These are phyloP conservation scores for Drosophila melanocephala DNA, from an alignment of 2,888 invertebrate species.

Conservation along the genomic window DNA sequence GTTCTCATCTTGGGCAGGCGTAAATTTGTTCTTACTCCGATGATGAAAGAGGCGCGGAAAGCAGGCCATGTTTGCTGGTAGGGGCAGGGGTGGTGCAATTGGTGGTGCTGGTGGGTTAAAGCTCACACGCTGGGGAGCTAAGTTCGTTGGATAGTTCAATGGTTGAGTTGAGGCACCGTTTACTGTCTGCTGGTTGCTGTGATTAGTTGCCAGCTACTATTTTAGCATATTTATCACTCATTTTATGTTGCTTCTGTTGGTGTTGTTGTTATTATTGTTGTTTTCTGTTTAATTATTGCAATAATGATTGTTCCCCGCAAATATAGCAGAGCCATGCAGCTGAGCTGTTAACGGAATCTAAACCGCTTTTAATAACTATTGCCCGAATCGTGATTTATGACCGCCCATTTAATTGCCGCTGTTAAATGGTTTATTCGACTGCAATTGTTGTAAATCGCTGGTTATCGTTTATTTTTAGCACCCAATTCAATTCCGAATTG, in stretches of 20 bases:
- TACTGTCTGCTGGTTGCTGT: slow-evolving; percentile 14
- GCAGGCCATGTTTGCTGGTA: slow-evolving; percentile 73
- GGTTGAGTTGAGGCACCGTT: slow-evolving; percentile 14
- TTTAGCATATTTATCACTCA: slow-evolving; percentile 68
- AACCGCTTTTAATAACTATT: slow-evolving; percentile 57
- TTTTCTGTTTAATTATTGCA: slow-evolving; percentile 29
- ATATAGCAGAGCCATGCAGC: slow-evolving; percentile 12
- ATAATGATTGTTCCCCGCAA: slow-evolving; percentile 37
- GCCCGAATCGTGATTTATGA: slow-evolving; percentile 64
- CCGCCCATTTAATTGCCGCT: slow-evolving; percentile 47
- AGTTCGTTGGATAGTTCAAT: slow-evolving; percentile 18
- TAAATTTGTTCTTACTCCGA: slow-evolving; percentile 80
- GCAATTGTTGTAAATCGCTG: slow-evolving; percentile 56
- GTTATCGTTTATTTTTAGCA: slow-evolving; percentile 33
- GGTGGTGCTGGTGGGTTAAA: slow-evolving; percentile 28
- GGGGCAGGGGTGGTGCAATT: not conserved
- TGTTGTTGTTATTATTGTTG: slow-evolving; percentile 27
- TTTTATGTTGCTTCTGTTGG: slow-evolving; percentile 39
- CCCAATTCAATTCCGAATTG: slow-evolving; percentile 27
- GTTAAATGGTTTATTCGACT: slow-evolving; percentile 60
- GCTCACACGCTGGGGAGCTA: slow-evolving; percentile 26
- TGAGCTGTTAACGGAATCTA: slow-evolving; percentile 24
- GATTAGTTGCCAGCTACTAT: slow-evolving; percentile 48
- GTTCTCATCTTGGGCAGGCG: slow-evolving; percentile 79
- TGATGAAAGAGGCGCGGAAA: slow-evolving; percentile 79